Percentiles rank a stretch among this genome's conserved stretches.
Evolutionary conservation across 2,888 invertebrate genomes (phyloP).

Genomic region (Drosophila histrio): DNA sequence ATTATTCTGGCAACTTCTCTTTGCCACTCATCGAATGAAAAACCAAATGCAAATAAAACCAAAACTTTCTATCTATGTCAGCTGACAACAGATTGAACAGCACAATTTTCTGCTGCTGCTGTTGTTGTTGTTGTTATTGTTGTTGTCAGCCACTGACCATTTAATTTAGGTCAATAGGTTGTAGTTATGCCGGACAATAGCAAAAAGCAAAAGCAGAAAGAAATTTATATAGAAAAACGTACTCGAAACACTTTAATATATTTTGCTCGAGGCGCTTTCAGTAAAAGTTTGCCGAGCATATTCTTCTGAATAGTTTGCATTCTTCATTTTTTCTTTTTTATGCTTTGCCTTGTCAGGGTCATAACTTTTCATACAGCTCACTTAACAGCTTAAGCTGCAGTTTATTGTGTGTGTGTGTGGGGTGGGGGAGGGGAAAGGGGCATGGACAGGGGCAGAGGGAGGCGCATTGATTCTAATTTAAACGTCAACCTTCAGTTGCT

Average conservation of each 20-base stretch:
- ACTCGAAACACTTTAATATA: slow-evolving; percentile 33
- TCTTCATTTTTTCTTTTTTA: background rate
- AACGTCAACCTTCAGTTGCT: slow-evolving; percentile 41
- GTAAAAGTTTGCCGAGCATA: slow-evolving; percentile 33
- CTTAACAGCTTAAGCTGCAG: slow-evolving; percentile 59
- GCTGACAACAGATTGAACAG: slow-evolving; percentile 48
- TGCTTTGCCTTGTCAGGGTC: slow-evolving; percentile 9
- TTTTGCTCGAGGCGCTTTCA: slow-evolving; percentile 17
- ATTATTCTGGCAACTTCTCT: slow-evolving; percentile 21
- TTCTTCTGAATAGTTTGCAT: slow-evolving; percentile 25
- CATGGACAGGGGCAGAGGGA: background rate
- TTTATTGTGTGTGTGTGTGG: slow-evolving; percentile 31
- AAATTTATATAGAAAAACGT: background rate
- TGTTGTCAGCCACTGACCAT: slow-evolving; percentile 41
- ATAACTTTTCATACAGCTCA: slow-evolving; percentile 59
- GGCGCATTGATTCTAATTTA: slow-evolving; percentile 50
- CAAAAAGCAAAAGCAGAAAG: background rate
- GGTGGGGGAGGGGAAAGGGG: no score
- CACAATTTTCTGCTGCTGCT: slow-evolving; percentile 3
- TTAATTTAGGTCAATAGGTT: slow-evolving; percentile 59
- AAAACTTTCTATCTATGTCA: slow-evolving; percentile 32
- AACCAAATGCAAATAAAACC: slow-evolving; percentile 29
- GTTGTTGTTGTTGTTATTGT: background rate
- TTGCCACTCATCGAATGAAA: slow-evolving; percentile 28
- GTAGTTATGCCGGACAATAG: slow-evolving; percentile 34